Evolutionary conservation across 2,797 vertebrate genomes (phyloP).

Genomic region (Cheirogaleus major): DNA sequence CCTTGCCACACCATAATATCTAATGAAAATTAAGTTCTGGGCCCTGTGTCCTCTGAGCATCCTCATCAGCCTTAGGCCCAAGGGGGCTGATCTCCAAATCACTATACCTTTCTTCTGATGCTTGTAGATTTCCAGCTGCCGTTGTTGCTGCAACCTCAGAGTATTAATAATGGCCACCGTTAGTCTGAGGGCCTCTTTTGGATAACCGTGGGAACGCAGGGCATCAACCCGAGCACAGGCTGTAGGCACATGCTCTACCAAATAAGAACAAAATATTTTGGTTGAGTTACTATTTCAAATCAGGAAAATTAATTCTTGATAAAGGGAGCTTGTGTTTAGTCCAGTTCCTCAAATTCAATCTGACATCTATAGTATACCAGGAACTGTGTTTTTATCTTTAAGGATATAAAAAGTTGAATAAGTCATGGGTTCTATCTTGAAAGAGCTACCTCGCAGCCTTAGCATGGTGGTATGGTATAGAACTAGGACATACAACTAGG

Average conservation of each 20-base stretch:
- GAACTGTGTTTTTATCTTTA: conserved; percentile 28
- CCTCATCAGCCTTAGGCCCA: neutral
- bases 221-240: conserved; percentile 98
- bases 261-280: conserved; percentile 68
- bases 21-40: conserved; percentile 46
- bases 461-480: neutral
- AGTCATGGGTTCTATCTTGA: conserved; percentile 16
- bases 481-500: neutral
- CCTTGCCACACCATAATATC: neutral
- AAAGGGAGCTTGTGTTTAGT: conserved; percentile 29
- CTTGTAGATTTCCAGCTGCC: conserved; percentile 98
- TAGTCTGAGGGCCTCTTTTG: conserved; percentile 96
- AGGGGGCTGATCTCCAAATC: conserved; percentile 3
- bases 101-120: conserved; percentile 98
- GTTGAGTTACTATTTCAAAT: conserved; percentile 61
- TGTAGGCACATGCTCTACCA: conserved; percentile 96
- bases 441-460: neutral
- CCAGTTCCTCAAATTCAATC: conserved; percentile 49
- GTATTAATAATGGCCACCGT: conserved; percentile 99
- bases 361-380: conserved; percentile 28
- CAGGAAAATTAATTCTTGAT: conserved; percentile 43
- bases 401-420: conserved; percentile 47
- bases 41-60: neutral
- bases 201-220: conserved; percentile 97
- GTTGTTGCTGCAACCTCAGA: conserved; percentile 95